phyloP scores from a whole-genome alignment of 2,888 invertebrate genomes.

The Drosophila leonis region DNA sequence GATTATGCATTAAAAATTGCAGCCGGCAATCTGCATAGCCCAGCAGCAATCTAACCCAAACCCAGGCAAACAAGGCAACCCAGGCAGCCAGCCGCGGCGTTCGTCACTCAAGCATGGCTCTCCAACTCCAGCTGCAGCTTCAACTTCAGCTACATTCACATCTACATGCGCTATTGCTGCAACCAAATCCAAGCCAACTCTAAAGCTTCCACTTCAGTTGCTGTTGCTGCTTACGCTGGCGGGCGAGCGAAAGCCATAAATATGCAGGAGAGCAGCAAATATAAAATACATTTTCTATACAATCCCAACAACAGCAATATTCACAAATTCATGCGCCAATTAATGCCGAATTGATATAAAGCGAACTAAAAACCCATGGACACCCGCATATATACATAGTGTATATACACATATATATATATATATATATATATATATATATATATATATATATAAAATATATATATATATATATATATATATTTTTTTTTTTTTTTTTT shows the following conservation, averaged over 20 bases:
- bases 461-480: too few species aligned
- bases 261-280: conserved; percentile 47
- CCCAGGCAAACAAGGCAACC: not conserved
- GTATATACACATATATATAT: not conserved
- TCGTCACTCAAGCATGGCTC: conserved; percentile 58
- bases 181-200: conserved; percentile 30
- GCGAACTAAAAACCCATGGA: conserved; percentile 20
- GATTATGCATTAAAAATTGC: conserved; percentile 77
- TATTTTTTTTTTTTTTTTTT: too few species aligned
- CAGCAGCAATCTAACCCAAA: conserved; percentile 10
- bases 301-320: conserved; percentile 22
- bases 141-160: conserved; percentile 9
- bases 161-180: conserved; percentile 18
- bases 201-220: conserved; percentile 24
- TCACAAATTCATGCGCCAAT: conserved; percentile 65
- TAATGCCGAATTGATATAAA: conserved; percentile 75
- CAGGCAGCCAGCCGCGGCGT: conserved; percentile 30
- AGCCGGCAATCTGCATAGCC: conserved; percentile 74
- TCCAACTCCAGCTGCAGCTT: not conserved
- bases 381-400: not conserved
- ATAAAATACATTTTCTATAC: conserved; percentile 41
- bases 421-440: not conserved
- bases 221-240: conserved; percentile 54
- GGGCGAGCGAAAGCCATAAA: conserved; percentile 62
- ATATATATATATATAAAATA: not conserved